These are phyloP conservation scores for Synanthedon myopaeformis DNA, from an alignment of 2,888 invertebrate genomes.

Conservation along the genomic window DNA sequence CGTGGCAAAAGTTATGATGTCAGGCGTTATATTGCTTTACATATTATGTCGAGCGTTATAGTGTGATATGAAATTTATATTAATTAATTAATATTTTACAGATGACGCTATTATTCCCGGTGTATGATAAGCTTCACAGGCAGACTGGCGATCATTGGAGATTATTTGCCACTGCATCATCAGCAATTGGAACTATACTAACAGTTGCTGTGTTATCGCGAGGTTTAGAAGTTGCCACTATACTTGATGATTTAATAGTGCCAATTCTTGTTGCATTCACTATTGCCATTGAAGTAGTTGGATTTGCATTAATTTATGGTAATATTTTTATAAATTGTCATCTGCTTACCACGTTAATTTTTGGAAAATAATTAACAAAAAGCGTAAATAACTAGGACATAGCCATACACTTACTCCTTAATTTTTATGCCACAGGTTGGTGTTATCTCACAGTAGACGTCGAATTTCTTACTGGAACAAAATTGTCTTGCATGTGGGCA, in stretches of 20 bases:
- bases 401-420: not conserved
- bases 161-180: slow-evolving; percentile 45
- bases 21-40: too few species aligned
- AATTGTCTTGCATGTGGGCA: slow-evolving; percentile 45
- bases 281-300: slow-evolving; percentile 45
- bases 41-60: not conserved
- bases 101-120: slow-evolving; percentile 52
- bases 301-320: slow-evolving; percentile 62
- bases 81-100: slow-evolving; percentile 20
- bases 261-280: slow-evolving; percentile 49
- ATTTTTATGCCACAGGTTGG: slow-evolving; percentile 37
- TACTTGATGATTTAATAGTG: slow-evolving; percentile 47
- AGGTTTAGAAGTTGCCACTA: slow-evolving; percentile 38
- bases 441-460: slow-evolving; percentile 47
- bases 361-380: too few species aligned
- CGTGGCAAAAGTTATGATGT: too few species aligned
- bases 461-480: slow-evolving; percentile 51
- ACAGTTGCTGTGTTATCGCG: slow-evolving; percentile 46
- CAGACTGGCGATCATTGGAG: slow-evolving; percentile 53
- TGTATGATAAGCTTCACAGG: slow-evolving; percentile 53
- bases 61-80: not conserved
- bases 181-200: slow-evolving; percentile 49
- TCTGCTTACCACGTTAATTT: too few species aligned
- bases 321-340: slow-evolving; percentile 2
- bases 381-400: too few species aligned